These are phyloP conservation scores for Phaedon cochleariae DNA, from an alignment of 2,888 invertebrate genomes.

Conservation along the genomic window DNA sequence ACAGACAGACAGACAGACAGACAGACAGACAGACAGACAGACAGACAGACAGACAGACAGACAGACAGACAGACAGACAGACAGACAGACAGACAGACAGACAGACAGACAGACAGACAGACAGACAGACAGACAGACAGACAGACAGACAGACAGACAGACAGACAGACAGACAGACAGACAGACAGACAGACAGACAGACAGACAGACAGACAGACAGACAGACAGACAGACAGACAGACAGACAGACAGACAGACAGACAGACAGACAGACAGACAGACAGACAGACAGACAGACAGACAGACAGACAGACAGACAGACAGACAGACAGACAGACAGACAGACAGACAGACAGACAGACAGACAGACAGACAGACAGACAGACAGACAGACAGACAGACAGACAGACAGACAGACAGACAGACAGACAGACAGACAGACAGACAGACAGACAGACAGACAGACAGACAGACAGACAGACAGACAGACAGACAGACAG, in stretches of 20 bases:
- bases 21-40: slow-evolving; percentile 33
- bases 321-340: slow-evolving; percentile 31
- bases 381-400: slow-evolving; percentile 31
- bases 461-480: slow-evolving; percentile 31
- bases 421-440: slow-evolving; percentile 31
- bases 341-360: slow-evolving; percentile 31
- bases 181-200: slow-evolving; percentile 33
- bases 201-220: slow-evolving; percentile 30
- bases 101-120: slow-evolving; percentile 32
- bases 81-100: slow-evolving; percentile 33
- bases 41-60: slow-evolving; percentile 33
- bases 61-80: slow-evolving; percentile 32
- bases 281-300: slow-evolving; percentile 31
- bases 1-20: slow-evolving; percentile 33
- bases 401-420: slow-evolving; percentile 31
- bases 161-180: slow-evolving; percentile 33
- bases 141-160: slow-evolving; percentile 32
- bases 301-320: slow-evolving; percentile 31
- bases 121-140: slow-evolving; percentile 33
- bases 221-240: slow-evolving; percentile 27
- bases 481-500: slow-evolving; percentile 31
- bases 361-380: slow-evolving; percentile 31
- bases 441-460: slow-evolving; percentile 31
- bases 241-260: slow-evolving; percentile 32
- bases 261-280: slow-evolving; percentile 31